Conservation (phyloP, 2,113 vertebrate species). For the Eclectus roratus region DNA sequence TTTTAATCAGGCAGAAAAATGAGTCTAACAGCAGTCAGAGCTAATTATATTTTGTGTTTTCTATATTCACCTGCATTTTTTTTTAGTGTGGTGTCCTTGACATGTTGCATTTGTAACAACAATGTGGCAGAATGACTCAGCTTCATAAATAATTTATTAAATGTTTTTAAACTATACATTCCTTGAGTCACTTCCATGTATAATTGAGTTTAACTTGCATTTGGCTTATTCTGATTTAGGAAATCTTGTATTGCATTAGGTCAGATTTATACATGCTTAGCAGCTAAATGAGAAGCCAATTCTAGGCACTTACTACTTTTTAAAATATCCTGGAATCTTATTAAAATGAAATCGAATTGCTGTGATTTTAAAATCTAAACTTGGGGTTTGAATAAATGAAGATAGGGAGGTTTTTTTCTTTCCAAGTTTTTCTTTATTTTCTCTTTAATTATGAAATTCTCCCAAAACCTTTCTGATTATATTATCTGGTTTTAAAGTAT, state of each 20-base stretch:
- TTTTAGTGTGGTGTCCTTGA: not conserved
- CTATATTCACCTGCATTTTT: not conserved
- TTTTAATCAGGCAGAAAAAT: constrained; percentile 21
- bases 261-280: constrained; percentile 30
- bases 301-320: not conserved
- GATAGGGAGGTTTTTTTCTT: not conserved
- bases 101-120: constrained; percentile 33
- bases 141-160: constrained; percentile 67
- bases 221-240: constrained; percentile 50
- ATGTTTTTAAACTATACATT: constrained; percentile 23
- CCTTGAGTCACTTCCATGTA: constrained; percentile 60
- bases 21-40: constrained; percentile 6
- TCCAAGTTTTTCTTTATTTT: not conserved
- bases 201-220: constrained; percentile 68
- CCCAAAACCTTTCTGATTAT: not conserved
- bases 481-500: not conserved
- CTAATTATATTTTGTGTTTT: not conserved
- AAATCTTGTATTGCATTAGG: not conserved
- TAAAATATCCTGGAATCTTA: not conserved
- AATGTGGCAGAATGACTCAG: not conserved
- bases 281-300: constrained; percentile 3
- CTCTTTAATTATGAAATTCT: not conserved
- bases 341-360: not conserved
- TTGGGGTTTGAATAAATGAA: not conserved
- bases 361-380: not conserved